These are phyloP conservation scores for Adelphocoris suturalis DNA, from an alignment of 2,888 invertebrate genomes.

Conservation along the genomic window DNA sequence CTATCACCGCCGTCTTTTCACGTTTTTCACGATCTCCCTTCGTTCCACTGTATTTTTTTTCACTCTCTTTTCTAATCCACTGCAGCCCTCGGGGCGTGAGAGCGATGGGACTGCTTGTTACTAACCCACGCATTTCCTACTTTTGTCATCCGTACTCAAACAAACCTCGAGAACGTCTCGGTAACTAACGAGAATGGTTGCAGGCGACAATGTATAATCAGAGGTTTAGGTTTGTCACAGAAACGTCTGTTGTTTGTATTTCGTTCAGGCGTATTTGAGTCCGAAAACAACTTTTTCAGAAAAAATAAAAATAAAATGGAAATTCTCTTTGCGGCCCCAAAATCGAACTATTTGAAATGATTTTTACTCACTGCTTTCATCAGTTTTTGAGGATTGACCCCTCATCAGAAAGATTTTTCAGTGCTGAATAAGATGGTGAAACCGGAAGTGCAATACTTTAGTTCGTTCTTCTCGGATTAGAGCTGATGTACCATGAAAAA, in stretches of 20 bases:
- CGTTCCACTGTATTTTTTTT: not conserved
- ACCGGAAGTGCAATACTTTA: too few relatives aligned
- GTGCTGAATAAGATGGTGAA: too few relatives aligned
- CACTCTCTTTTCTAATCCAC: not conserved
- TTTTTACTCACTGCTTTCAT: too few relatives aligned
- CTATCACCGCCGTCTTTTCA: not conserved
- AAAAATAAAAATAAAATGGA: too few relatives aligned
- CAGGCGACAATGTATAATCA: not conserved
- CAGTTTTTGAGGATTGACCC: too few relatives aligned
- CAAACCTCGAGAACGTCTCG: not conserved
- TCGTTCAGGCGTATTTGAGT: too few relatives aligned
- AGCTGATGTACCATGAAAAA: too few relatives aligned
- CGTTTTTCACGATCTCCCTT: not conserved
- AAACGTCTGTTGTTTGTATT: not conserved
- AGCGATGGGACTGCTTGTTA: not conserved
- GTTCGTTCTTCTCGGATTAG: too few relatives aligned
- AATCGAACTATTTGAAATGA: too few relatives aligned
- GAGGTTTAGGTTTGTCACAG: not conserved
- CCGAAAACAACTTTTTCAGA: too few relatives aligned
- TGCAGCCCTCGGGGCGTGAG: not conserved
- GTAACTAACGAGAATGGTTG: not conserved
- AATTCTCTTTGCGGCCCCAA: too few relatives aligned
- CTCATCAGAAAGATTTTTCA: too few relatives aligned
- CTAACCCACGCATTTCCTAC: constrained; percentile 22
- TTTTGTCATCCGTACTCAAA: not conserved